Base-by-base conservation (phyloP, 1,140 invertebrate genomes). In the Capitella teleta region DNA sequence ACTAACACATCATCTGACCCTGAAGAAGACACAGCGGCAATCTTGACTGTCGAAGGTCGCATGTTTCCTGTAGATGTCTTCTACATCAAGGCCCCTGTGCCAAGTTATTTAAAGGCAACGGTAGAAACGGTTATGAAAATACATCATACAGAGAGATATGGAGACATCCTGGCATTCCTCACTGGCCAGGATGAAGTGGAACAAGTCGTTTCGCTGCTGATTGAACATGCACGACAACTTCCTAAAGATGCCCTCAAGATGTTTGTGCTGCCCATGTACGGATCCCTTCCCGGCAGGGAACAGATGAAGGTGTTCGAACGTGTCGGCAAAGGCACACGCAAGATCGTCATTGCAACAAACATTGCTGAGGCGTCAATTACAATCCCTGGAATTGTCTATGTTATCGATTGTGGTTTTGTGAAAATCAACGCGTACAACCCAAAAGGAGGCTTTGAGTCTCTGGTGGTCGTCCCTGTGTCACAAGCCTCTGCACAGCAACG, bases 341-440 rank as follows among this genome's bases (percentile, higher is more conserved):
- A 98, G 75, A 81, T 98, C 25, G 80, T 99, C 0, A 76, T 98
- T 16, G 86, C 94, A 0, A 99, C 95, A 3, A 98, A 98, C 67
- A 90, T 98, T 48, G 94, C 94, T 0, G 95, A 98, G 75, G 91
- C 94, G 0, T 97, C 92, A 4, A 81, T 98, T 21, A 90, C 86
- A 5, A 86, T 90, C 52, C 81, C 82, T 43, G 91, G 92, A 32
- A 86, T 99, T 57, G 81, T 85, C 52, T 94, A 92, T 49, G 92
- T 97, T 40, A 81, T 98, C 45, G 95, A 98, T 68, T 84, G 87
- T 73, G 95, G 95, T 1, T 98, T 93, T 75, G 87, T 93, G n/a
- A 98, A 98, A 76, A 67, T 94, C 43, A 83, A 86, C 26, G 92
- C 87, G 76, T 94, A 85, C 64, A 88, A 95, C 63, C 77, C 82